A percentile compares a stretch with the other conserved stretches of the same genome.
These are phyloP conservation scores for Drosophila anceps DNA, from an alignment of 2,888 invertebrate genomes.

Conservation along the genomic window DNA sequence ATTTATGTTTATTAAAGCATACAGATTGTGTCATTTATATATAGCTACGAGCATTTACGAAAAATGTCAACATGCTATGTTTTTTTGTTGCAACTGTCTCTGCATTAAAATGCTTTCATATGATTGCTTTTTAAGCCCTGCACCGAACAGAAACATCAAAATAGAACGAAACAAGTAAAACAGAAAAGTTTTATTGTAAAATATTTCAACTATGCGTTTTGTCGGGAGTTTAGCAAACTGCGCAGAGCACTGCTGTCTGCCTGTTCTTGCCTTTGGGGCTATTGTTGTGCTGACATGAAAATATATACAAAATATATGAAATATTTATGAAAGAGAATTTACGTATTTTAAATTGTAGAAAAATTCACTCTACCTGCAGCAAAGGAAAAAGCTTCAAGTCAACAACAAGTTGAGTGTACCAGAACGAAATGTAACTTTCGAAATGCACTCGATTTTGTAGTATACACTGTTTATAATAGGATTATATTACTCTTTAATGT, in stretches of 20 bases:
- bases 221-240: constrained; percentile 20
- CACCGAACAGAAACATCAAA: neutral
- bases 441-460: neutral
- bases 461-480: neutral
- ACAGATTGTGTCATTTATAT: constrained; percentile 26
- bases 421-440: neutral
- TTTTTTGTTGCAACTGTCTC: constrained; percentile 11
- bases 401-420: neutral
- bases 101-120: constrained; percentile 45
- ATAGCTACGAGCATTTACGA: constrained; percentile 13
- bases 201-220: constrained; percentile 47
- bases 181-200: constrained; percentile 18
- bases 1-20: constrained; percentile 63
- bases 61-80: neutral
- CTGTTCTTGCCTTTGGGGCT: constrained; percentile 13
- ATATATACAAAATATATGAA: constrained; percentile 19
- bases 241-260: constrained; percentile 14
- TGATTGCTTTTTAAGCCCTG: constrained; percentile 48
- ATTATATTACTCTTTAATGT: neutral
- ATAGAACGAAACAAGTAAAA: neutral
- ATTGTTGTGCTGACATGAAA: constrained; percentile 30
- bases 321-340: constrained; percentile 28
- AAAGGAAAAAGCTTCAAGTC: neutral
- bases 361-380: constrained; percentile 1
- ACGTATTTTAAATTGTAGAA: constrained; percentile 3